A percentile compares a stretch with the other conserved stretches of the same genome.
Conservation (phyloP, 2,797 vertebrate genomes). For the Thalassophryne amazonica region DNA sequence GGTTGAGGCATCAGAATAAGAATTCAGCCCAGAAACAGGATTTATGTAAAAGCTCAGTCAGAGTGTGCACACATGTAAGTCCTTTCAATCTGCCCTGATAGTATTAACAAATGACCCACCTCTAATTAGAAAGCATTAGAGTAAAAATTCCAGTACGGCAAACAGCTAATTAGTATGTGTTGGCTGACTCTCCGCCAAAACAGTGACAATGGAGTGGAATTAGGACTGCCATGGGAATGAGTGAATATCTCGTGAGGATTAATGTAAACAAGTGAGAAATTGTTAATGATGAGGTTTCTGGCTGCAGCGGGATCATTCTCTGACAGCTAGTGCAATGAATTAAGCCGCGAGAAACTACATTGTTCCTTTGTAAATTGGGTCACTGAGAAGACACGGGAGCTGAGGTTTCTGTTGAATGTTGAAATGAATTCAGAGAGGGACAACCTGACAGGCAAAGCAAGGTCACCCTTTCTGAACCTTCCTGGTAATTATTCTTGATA, state of each 20-base stretch:
- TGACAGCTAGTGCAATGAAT: slow-evolving; percentile 17
- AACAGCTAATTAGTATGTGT: slow-evolving; percentile 37
- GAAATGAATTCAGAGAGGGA: slow-evolving; percentile 22
- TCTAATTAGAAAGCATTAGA: slow-evolving; percentile 51
- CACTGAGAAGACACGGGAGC: slow-evolving; percentile 15
- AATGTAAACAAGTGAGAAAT: slow-evolving; percentile 52
- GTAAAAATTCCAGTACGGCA: slow-evolving; percentile 35
- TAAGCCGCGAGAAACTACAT: slow-evolving; percentile 8
- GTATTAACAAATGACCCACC: slow-evolving; percentile 58
- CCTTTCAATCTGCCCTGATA: slow-evolving; percentile 20
- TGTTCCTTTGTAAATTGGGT: slow-evolving; percentile 7
- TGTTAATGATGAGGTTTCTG: slow-evolving; percentile 43
- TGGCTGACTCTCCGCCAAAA: slow-evolving; percentile 57
- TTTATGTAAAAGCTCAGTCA: slow-evolving; percentile 43
- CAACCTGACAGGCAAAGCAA: slow-evolving; percentile 32
- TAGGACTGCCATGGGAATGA: slow-evolving; percentile 33
- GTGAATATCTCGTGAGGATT: slow-evolving; percentile 36
- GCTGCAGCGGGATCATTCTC: slow-evolving; percentile 13
- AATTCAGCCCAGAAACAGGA: slow-evolving; percentile 43
- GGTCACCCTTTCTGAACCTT: slow-evolving; percentile 63
- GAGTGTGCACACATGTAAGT: slow-evolving; percentile 13
- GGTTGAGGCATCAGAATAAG: slow-evolving; percentile 50
- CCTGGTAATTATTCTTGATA: slow-evolving; percentile 86
- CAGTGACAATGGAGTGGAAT: slow-evolving; percentile 33
- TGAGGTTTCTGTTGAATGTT: slow-evolving; percentile 33